A percentile compares a stretch with the other conserved stretches of the same genome.
Evolutionary conservation across 2,797 vertebrate genomes (phyloP).

Genomic region (Apogon hyalosoma): DNA sequence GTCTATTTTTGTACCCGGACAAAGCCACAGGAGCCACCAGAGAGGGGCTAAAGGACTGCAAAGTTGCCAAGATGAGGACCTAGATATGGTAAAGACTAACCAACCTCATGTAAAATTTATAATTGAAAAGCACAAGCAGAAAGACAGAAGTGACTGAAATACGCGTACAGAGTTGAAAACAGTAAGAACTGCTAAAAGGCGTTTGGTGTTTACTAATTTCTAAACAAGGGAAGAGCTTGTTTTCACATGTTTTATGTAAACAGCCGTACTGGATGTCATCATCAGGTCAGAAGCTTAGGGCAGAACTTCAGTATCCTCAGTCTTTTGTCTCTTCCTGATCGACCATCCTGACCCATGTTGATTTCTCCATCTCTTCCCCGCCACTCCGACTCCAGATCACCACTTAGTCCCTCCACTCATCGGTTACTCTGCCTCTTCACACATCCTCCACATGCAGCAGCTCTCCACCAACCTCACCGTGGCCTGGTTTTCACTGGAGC

Average conservation of each 20-base stretch:
- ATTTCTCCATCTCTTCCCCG: constrained; percentile 47
- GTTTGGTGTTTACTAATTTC: too few species aligned
- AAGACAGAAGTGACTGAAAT: too few species aligned
- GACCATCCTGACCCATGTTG: constrained; percentile 25
- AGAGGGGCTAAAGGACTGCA: too few species aligned
- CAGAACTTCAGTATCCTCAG: constrained; percentile 27
- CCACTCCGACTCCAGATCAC: constrained; percentile 41
- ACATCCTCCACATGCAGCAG: constrained; percentile 12
- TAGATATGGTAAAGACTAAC: too few species aligned
- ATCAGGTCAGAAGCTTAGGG: constrained; percentile 6
- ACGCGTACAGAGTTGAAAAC: too few species aligned
- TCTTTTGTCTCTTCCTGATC: constrained; percentile 14
- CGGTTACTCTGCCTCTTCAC: constrained; percentile 59
- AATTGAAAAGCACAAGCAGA: too few species aligned
- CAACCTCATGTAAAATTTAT: too few species aligned
- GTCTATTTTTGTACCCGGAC: too few species aligned
- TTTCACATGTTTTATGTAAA: constrained; percentile 10
- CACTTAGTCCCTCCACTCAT: constrained; percentile 55
- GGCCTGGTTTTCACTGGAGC: constrained; percentile 31
- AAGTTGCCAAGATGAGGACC: too few species aligned
- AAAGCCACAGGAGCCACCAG: too few species aligned
- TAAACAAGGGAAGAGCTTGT: too few species aligned
- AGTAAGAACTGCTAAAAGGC: too few species aligned
- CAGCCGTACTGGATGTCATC: neutral
- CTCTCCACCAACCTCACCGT: constrained; percentile 20